A percentile compares a stretch with the other conserved stretches of the same genome.
Evolutionary conservation across 53 echinoderm and acorn worm species (phyloP).

Genomic region (Patiria pectinifera): DNA sequence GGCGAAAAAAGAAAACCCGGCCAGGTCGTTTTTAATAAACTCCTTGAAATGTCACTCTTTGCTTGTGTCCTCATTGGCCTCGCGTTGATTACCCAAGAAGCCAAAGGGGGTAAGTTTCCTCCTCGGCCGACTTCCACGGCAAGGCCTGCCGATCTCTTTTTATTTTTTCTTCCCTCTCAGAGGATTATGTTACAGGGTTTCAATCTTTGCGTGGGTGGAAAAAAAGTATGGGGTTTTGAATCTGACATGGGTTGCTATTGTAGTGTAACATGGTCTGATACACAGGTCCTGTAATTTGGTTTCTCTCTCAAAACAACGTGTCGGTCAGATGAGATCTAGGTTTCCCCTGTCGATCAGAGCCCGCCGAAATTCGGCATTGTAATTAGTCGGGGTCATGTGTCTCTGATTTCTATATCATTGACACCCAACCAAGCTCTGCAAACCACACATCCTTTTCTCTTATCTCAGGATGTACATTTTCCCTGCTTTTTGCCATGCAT

Average conservation of each 20-base stretch:
- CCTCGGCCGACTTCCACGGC: background rate
- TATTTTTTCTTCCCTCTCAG: too few species aligned
- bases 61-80: background rate
- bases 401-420: too few species aligned
- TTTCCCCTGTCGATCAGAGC: too few species aligned
- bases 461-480: background rate
- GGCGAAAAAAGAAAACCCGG: background rate
- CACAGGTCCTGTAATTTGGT: too few species aligned
- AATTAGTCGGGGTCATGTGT: too few species aligned
- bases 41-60: conserved; percentile 28
- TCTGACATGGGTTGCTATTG: background rate
- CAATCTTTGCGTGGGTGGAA: background rate
- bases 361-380: too few species aligned
- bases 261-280: too few species aligned
- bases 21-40: background rate
- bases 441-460: too few species aligned
- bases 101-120: background rate
- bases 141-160: background rate
- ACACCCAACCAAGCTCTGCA: too few species aligned
- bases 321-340: background rate
- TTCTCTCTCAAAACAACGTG: conserved; percentile 7
- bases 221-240: background rate
- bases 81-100: conserved; percentile 17
- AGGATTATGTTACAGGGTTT: conserved; percentile 19
- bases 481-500: background rate